Percentiles rank a stretch among this genome's conserved stretches.
These are phyloP conservation scores for Poliocrania exsul DNA, from an alignment of 2,797 vertebrate species.

Conservation along the genomic window DNA sequence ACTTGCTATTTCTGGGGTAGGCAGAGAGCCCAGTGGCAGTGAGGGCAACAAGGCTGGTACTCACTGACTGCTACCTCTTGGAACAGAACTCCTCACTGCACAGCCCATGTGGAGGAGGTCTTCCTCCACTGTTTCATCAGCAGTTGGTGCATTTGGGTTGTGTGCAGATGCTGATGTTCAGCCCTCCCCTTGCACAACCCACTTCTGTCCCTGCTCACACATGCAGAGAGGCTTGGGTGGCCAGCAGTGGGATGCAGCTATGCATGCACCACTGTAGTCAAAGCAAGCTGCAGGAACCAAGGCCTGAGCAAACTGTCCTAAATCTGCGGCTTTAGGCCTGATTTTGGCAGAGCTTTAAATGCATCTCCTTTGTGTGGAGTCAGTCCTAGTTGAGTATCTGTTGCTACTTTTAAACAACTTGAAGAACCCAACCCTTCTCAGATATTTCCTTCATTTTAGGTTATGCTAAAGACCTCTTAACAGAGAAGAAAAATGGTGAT, in stretches of 20 bases:
- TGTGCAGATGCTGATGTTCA: background rate
- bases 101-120: background rate
- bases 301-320: background rate
- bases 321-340: background rate
- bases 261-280: background rate
- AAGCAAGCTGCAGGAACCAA: background rate
- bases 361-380: background rate
- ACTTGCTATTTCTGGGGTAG: background rate
- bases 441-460: background rate
- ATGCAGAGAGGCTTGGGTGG: fast-evolving
- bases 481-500: background rate
- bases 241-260: background rate
- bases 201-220: background rate
- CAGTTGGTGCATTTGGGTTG: background rate
- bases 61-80: fast-evolving
- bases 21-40: background rate
- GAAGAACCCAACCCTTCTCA: background rate
- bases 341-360: background rate
- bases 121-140: background rate
- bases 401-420: background rate
- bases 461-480: background rate
- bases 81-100: background rate
- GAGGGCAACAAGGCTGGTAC: background rate
- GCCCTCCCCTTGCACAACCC: background rate
- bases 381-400: background rate